These are phyloP conservation scores for Neodon shergylaensis DNA, from an alignment of 2,113 vertebrate genomes.

Conservation along the genomic window DNA sequence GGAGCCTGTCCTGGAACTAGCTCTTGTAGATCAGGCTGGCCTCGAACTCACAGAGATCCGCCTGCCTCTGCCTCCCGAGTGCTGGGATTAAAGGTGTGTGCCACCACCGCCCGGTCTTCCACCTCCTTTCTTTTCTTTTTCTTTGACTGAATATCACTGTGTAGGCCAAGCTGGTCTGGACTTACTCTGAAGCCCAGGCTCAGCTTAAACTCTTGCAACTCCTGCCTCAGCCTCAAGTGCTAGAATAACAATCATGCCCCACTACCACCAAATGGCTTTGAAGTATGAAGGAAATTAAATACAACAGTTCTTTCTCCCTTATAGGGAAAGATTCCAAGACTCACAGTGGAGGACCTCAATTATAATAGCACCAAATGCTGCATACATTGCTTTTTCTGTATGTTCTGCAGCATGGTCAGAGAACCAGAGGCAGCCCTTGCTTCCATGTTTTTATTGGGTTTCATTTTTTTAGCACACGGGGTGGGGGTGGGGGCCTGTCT, in stretches of 20 bases:
- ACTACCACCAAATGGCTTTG: neutral
- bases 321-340: neutral
- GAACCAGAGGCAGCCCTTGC: neutral
- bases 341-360: neutral
- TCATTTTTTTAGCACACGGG: neutral
- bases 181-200: neutral
- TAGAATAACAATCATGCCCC: neutral
- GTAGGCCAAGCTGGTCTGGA: neutral
- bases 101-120: no score
- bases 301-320: neutral
- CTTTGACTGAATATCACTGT: neutral
- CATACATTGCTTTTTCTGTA: neutral
- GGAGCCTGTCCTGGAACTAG: no score
- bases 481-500: neutral
- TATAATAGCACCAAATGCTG: neutral
- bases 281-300: constrained; percentile 42
- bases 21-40: no score
- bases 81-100: no score
- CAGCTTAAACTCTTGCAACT: neutral
- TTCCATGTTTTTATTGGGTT: neutral
- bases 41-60: no score
- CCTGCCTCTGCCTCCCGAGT: no score
- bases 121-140: neutral
- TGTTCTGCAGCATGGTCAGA: neutral
- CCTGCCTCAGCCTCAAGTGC: neutral